These are phyloP conservation scores for Xylocampa areola DNA, from an alignment of 2,888 invertebrate genomes.

Conservation along the genomic window DNA sequence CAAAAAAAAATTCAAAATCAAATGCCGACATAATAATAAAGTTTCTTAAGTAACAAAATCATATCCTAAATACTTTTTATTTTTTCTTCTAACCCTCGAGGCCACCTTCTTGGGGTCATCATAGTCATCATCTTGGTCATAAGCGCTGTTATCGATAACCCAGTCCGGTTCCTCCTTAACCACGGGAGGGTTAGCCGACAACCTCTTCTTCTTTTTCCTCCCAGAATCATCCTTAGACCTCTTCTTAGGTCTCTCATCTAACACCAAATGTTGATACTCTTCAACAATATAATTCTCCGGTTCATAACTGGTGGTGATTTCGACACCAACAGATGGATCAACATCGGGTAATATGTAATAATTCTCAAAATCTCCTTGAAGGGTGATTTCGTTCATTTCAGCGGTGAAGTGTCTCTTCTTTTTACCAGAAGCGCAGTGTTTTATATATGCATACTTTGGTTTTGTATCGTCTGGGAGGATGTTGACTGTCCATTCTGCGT, in stretches of 20 bases:
- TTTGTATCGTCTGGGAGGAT: constrained; percentile 78
- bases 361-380: constrained; percentile 84
- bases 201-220: constrained; percentile 72
- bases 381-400: constrained; percentile 81
- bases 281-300: constrained; percentile 83
- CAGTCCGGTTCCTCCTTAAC: constrained; percentile 76
- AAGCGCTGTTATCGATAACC: constrained; percentile 78
- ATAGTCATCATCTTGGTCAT: constrained; percentile 79
- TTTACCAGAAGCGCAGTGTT: constrained; percentile 77
- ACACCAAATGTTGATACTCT: constrained; percentile 79
- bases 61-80: constrained; percentile 85
- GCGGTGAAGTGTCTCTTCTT: constrained; percentile 84
- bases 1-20: constrained; percentile 45
- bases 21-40: constrained; percentile 88
- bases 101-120: constrained; percentile 79
- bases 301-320: constrained; percentile 83
- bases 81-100: constrained; percentile 82
- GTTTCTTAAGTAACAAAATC: constrained; percentile 81
- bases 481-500: constrained; percentile 83
- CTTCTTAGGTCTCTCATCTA: constrained; percentile 79
- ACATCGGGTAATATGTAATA: constrained; percentile 86
- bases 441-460: constrained; percentile 84
- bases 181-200: constrained; percentile 61
- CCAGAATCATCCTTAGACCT: constrained; percentile 66
- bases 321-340: constrained; percentile 82